Evolutionary conservation across 2,797 vertebrate species (phyloP).

Genomic region (Poecilia wingei): DNA sequence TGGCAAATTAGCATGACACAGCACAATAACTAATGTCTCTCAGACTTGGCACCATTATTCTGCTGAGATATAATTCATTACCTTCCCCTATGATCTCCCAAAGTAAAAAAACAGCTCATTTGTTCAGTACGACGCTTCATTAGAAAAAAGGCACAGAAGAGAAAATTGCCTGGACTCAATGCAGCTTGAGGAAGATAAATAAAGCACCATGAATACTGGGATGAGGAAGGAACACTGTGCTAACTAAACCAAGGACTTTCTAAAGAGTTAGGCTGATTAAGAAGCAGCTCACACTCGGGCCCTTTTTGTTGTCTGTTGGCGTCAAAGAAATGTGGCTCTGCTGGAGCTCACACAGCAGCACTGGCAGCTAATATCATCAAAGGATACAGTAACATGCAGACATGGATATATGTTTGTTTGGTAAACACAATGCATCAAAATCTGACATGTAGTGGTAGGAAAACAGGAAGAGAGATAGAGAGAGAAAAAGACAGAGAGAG

Average conservation of each 20-base stretch:
- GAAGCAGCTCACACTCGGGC: slow-evolving; percentile 65
- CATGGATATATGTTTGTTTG: slow-evolving; percentile 21
- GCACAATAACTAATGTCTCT: slow-evolving; percentile 71
- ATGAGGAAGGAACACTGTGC: slow-evolving; percentile 12
- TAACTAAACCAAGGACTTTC: slow-evolving; percentile 37
- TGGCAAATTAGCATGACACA: slow-evolving; percentile 60
- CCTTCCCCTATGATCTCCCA: slow-evolving; percentile 59
- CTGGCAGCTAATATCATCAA: slow-evolving; percentile 23
- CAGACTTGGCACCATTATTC: slow-evolving; percentile 72
- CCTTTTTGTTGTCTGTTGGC: slow-evolving; percentile 34
- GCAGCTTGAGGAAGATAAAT: slow-evolving; percentile 15
- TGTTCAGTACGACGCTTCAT: slow-evolving; percentile 65
- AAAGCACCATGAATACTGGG: slow-evolving; percentile 7
- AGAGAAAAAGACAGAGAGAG: no score
- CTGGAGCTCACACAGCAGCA: slow-evolving; percentile 30
- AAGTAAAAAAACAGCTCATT: slow-evolving; percentile 55
- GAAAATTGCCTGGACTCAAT: slow-evolving; percentile 31
- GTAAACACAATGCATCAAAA: slow-evolving; percentile 32
- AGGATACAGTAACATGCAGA: slow-evolving; percentile 16
- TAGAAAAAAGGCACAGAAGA: slow-evolving; percentile 60
- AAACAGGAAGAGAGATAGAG: slow-evolving; percentile 8
- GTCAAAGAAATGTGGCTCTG: slow-evolving; percentile 28
- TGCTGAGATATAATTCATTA: slow-evolving; percentile 63
- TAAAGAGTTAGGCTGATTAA: slow-evolving; percentile 57
- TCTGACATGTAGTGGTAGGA: slow-evolving; percentile 15